Conservation (phyloP, 1,140 invertebrate species). For the Eurosta solidaginis region DNA sequence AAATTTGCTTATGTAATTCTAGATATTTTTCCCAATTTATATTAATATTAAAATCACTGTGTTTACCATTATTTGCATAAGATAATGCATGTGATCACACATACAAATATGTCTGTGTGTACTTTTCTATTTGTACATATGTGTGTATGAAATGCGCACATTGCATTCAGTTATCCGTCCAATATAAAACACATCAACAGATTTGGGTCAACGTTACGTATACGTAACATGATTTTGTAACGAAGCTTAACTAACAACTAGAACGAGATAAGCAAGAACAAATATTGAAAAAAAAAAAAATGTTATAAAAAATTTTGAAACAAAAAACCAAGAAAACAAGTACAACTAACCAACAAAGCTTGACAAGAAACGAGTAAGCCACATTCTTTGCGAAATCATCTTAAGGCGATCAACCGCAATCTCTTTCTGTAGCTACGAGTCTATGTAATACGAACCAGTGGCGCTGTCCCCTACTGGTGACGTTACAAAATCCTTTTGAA, state of each 20-base stretch:
- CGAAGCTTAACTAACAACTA: not conserved
- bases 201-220: constrained; percentile 10
- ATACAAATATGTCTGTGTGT: not conserved
- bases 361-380: not conserved
- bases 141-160: not conserved
- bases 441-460: not conserved
- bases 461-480: not conserved
- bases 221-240: constrained; percentile 8
- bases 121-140: not conserved
- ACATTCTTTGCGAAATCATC: constrained; percentile 1
- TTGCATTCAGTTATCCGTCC: not conserved
- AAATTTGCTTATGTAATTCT: no score
- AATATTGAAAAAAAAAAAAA: not conserved
- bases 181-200: not conserved
- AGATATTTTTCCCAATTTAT: no score
- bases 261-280: not conserved
- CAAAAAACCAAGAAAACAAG: not conserved
- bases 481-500: not conserved
- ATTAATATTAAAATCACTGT: no score
- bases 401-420: constrained; percentile 1
- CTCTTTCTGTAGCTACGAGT: not conserved
- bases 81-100: no score
- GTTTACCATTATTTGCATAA: no score
- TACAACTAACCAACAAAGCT: not conserved
- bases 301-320: not conserved